A percentile compares a stretch with the other conserved stretches of the same genome.
Evolutionary conservation across 1,140 invertebrate species (phyloP).

Genomic region (Listronotus oregonensis): DNA sequence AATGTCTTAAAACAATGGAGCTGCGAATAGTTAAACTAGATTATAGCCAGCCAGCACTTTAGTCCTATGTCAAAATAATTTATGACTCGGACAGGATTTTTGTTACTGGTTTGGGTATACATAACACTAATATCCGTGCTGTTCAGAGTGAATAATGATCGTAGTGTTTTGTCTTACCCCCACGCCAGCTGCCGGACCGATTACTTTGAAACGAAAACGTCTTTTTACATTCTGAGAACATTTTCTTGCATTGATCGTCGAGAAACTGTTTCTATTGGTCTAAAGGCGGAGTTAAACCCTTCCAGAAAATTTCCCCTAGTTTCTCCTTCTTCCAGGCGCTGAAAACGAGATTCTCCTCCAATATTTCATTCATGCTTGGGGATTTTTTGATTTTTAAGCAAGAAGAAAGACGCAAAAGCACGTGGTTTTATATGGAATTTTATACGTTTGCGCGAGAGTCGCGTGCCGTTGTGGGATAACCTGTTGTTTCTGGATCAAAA

Average conservation of each 20-base stretch:
- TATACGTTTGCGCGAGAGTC: conserved; percentile 41
- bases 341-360: conserved; percentile 36
- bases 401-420: conserved; percentile 38
- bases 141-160: conserved; percentile 55
- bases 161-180: conserved; percentile 54
- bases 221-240: conserved; percentile 57
- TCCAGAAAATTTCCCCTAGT: conserved; percentile 37
- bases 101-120: conserved; percentile 53
- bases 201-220: conserved; percentile 55
- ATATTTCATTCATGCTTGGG: conserved; percentile 51
- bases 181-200: conserved; percentile 21
- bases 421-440: conserved; percentile 44
- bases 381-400: conserved; percentile 43
- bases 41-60: conserved; percentile 43
- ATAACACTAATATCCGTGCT: conserved; percentile 54
- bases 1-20: conserved; percentile 40
- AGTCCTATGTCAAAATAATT: conserved; percentile 55
- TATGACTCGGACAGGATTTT: conserved; percentile 54
- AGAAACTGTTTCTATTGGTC: conserved; percentile 47
- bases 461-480: conserved; percentile 12
- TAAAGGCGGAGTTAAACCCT: conserved; percentile 50
- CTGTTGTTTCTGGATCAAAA: conserved; percentile 23
- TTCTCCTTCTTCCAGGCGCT: conserved; percentile 38
- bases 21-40: conserved; percentile 39
- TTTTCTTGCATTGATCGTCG: conserved; percentile 56